Evolutionary conservation across 2,113 vertebrate genomes (phyloP).

Genomic region (Ptychochromis oligacanthus): DNA sequence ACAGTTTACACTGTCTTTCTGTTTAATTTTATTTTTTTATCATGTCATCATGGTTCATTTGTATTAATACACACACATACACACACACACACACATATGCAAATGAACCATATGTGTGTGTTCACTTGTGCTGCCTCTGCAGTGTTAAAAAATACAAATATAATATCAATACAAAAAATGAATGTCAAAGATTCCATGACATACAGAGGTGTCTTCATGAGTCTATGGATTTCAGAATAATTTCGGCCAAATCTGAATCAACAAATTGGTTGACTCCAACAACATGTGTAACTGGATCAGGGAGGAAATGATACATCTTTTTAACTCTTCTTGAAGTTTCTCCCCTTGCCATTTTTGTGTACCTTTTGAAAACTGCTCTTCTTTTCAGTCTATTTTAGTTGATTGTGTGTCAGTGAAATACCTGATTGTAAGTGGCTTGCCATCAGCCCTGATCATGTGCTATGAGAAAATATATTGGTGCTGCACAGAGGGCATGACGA

Average conservation of each 20-base stretch:
- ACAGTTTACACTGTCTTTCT: background rate
- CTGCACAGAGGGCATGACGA: too few relatives aligned
- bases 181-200: background rate
- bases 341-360: background rate
- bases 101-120: background rate
- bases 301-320: background rate
- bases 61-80: background rate
- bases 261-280: background rate
- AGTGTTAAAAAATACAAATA: background rate
- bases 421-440: background rate
- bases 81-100: background rate
- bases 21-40: slow-evolving; percentile 39
- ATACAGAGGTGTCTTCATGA: background rate
- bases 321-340: background rate
- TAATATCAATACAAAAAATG: background rate
- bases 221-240: background rate
- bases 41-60: background rate
- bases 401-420: background rate
- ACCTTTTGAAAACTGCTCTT: background rate
- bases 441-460: background rate
- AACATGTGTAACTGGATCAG: background rate
- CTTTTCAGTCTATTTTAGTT: background rate
- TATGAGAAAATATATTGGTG: background rate
- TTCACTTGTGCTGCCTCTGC: background rate
- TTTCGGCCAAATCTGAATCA: background rate